phyloP scores from a whole-genome alignment of 2,113 vertebrate species.

The Xiphophorus hellerii region DNA sequence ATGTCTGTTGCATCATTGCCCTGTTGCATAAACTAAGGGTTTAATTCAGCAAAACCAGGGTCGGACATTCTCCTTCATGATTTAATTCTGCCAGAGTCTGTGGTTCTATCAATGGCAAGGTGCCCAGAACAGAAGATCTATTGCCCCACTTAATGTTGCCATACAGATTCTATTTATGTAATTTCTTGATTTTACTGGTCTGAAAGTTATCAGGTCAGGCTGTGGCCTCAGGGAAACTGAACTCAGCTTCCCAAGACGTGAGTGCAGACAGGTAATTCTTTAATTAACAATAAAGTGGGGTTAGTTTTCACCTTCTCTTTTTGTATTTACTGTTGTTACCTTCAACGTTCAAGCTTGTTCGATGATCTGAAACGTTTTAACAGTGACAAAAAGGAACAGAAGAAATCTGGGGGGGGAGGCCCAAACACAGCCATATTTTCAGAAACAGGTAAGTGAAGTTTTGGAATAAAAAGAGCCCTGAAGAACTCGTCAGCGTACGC shows the following conservation, averaged over 20 bases:
- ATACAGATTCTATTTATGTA: too few relatives aligned
- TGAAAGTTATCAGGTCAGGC: too few relatives aligned
- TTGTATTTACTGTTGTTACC: neutral
- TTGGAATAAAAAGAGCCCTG: neutral
- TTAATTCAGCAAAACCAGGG: too few relatives aligned
- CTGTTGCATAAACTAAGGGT: too few relatives aligned
- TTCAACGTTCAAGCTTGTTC: neutral
- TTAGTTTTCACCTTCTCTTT: neutral
- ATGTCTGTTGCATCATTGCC: too few relatives aligned
- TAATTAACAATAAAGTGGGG: too few relatives aligned
- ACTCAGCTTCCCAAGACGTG: neutral
- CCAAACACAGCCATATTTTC: neutral
- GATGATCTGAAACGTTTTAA: neutral
- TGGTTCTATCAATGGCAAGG: too few relatives aligned
- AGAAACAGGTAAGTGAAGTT: neutral
- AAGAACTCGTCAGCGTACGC: neutral
- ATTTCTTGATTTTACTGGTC: too few relatives aligned
- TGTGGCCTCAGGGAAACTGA: neutral
- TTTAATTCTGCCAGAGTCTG: too few relatives aligned
- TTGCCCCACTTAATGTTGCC: too few relatives aligned
- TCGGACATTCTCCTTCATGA: too few relatives aligned
- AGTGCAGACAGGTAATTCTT: neutral
- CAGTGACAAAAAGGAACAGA: neutral
- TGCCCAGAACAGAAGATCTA: too few relatives aligned
- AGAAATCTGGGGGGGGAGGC: neutral